Percentiles rank a stretch among this genome's conserved stretches.
Evolutionary conservation across 2,888 invertebrate genomes (phyloP).

Genomic region (Apotomis turbidana): DNA sequence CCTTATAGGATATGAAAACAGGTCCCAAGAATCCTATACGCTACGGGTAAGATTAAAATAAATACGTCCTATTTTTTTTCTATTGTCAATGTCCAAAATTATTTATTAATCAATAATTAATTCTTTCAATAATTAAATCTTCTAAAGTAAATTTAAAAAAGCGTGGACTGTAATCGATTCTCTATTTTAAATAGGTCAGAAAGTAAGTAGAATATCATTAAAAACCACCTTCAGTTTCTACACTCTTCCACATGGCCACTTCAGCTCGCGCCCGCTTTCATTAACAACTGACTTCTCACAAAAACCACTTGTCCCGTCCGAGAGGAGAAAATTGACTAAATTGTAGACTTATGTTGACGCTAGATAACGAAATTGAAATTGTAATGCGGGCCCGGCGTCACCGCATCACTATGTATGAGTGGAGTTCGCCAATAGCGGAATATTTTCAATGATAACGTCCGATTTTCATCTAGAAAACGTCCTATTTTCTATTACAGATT

Average conservation of each 20-base stretch:
- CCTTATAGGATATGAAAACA: too few species aligned
- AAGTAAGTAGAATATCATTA: background rate
- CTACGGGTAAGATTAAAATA: too few species aligned
- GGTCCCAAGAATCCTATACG: too few species aligned
- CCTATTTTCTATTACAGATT: background rate
- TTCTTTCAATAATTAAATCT: too few species aligned
- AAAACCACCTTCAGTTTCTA: conserved; percentile 44
- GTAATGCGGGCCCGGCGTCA: conserved; percentile 65
- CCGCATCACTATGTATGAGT: conserved; percentile 67
- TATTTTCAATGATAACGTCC: conserved; percentile 6
- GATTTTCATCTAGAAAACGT: background rate
- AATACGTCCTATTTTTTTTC: too few species aligned
- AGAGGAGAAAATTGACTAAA: conserved; percentile 48
- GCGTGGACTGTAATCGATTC: too few species aligned
- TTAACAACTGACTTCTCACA: background rate
- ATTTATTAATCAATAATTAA: too few species aligned
- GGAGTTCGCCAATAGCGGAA: conserved; percentile 19
- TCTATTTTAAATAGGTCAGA: too few species aligned
- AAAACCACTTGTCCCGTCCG: conserved; percentile 33
- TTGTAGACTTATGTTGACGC: conserved; percentile 52
- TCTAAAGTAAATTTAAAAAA: too few species aligned
- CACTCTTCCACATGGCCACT: background rate
- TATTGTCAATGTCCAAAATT: too few species aligned
- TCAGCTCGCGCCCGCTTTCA: background rate
- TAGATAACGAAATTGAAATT: conserved; percentile 70